phyloP scores from a whole-genome alignment of 2,797 vertebrate genomes.

The Aratinga solstitialis region DNA sequence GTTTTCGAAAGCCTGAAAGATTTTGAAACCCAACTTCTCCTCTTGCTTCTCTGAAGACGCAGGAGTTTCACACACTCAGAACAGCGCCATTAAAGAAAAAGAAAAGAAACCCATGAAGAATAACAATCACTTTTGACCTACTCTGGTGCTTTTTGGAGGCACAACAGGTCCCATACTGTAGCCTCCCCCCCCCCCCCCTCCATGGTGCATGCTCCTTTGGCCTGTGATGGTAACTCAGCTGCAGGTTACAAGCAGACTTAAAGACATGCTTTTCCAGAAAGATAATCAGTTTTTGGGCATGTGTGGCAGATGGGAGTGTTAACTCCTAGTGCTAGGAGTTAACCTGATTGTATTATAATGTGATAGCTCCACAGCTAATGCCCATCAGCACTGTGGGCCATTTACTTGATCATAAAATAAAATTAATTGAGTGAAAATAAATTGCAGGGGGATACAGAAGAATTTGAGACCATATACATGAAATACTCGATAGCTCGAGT shows the following conservation, averaged over 20 bases:
- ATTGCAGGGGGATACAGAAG: conserved; percentile 60
- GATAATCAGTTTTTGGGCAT: not conserved
- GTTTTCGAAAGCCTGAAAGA: not conserved
- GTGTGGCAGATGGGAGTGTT: conserved; percentile 40
- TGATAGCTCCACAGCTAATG: conserved; percentile 65
- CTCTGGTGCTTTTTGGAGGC: not conserved
- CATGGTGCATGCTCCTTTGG: not conserved
- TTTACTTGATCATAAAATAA: conserved; percentile 79
- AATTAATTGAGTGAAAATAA: conserved; percentile 75
- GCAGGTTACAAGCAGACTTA: not conserved
- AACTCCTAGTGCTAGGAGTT: conserved; percentile 38
- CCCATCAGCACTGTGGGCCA: conserved; percentile 74
- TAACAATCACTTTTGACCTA: not conserved
- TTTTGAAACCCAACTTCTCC: not conserved
- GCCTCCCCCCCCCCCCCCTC: accelerated
- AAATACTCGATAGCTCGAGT: conserved; percentile 33
- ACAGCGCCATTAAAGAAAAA: not conserved
- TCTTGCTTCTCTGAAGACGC: not conserved
- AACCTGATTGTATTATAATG: conserved; percentile 54
- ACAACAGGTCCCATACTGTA: not conserved
- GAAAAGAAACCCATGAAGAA: not conserved
- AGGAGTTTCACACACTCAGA: not conserved
- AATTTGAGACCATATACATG: conserved; percentile 63
- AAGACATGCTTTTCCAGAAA: not conserved
- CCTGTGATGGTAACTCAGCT: not conserved